Percentiles rank a stretch among this genome's conserved stretches.
Evolutionary conservation across 2,113 vertebrate genomes (phyloP).

Genomic region (Azemiops feae): DNA sequence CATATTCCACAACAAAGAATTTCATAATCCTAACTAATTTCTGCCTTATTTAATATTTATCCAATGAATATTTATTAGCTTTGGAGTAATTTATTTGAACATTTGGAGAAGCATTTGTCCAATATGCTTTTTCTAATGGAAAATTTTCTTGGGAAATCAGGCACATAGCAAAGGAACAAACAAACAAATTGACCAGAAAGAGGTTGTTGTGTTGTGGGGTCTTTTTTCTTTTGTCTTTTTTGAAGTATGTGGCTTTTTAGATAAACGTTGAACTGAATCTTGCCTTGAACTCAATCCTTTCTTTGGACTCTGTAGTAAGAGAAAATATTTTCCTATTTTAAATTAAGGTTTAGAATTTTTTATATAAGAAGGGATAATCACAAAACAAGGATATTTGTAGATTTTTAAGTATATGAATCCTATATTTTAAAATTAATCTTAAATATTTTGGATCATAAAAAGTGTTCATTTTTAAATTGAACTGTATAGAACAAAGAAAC

Average conservation of each 20-base stretch:
- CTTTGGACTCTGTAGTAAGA: neutral
- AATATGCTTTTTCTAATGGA: neutral
- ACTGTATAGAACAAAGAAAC: neutral
- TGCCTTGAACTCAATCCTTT: conserved; percentile 3
- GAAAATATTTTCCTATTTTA: neutral
- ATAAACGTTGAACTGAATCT: neutral
- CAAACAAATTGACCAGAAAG: neutral
- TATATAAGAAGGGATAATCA: neutral
- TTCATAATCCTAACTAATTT: neutral
- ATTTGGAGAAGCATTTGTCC: neutral
- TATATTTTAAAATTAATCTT: neutral
- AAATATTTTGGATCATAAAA: neutral
- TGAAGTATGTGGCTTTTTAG: neutral
- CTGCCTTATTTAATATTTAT: neutral
- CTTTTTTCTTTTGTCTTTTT: neutral
- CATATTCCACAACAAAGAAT: neutral
- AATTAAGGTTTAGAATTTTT: neutral
- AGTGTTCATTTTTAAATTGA: neutral
- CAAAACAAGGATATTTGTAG: neutral
- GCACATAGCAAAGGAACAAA: neutral
- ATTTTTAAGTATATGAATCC: neutral
- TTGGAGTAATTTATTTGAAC: neutral
- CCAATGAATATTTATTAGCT: neutral
- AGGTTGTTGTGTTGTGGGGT: neutral
- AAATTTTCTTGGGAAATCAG: neutral